Base-by-base conservation (phyloP, 2,797 vertebrate species). In the Luscinia megarhynchos region DNA sequence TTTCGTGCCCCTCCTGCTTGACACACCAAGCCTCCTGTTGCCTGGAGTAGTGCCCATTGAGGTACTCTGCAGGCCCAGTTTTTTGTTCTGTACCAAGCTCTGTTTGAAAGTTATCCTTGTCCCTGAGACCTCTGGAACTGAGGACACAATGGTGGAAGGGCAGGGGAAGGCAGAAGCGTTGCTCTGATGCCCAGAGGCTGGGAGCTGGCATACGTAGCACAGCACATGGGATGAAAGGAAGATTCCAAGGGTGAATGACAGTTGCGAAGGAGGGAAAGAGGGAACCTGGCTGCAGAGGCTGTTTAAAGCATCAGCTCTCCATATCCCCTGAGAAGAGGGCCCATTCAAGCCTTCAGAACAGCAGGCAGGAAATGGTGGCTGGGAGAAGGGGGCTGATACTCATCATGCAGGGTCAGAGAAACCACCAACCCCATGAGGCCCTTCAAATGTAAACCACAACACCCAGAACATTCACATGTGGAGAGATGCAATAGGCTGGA, bases 101-200 rank as follows among this genome's bases (percentile, higher is more conserved):
- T 5, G 1, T 24, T 66, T 73, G 46, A 54, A 73, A 66, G 36
- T 30, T 16, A 17, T 43, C 51, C 22, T 79, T 50, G 41, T 38
- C 9, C 34, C n/a, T 0, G 1, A 4, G 16, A 58, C 48, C 21
- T 82, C 46, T 55, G 0, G 3, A 58, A 23, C 58, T 38, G 23
- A 57, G 22, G n/a, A n/a, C 15, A 38, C 15, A 32, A 21, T 7
- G 17, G 32, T 2, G 2, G n/a, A 53, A 77, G 15, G 62, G 13
- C 26, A 30, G 10, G 51, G 6, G 29, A 66, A 76, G 48, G 57
- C 27, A 58, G 48, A 30, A 90, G 10, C 1, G 0, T 29, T 23
- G 41, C 46, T 45, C 10, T 2, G 1, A 27, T 4, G 1, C 20
- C 50, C 3, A 3, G 51, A 67, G 62, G 8, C 24, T 59, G 21